Conservation (phyloP, 2,797 vertebrate species). For the Syndactyla subalaris region DNA sequence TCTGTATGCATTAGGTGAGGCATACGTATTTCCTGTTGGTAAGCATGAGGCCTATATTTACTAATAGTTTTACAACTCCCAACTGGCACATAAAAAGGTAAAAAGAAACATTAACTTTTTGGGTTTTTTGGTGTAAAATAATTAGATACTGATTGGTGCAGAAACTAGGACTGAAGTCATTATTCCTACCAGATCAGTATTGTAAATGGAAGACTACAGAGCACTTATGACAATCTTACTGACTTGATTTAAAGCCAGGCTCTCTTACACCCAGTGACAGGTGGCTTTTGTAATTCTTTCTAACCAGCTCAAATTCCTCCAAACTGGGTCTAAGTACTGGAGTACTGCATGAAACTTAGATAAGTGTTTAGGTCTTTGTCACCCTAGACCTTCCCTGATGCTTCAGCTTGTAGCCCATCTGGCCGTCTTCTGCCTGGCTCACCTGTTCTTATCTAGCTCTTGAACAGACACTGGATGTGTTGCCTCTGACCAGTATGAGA, state of each 20-base stretch:
- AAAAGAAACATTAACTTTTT: neutral
- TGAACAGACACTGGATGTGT: accelerated
- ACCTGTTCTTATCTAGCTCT: neutral
- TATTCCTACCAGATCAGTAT: neutral
- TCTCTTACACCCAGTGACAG: neutral
- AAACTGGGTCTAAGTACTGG: no score
- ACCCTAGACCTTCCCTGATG: neutral
- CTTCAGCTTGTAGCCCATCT: neutral
- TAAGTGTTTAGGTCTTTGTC: neutral
- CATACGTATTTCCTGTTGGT: neutral
- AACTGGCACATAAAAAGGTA: neutral
- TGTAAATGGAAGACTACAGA: neutral
- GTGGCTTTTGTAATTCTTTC: neutral
- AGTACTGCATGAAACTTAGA: accelerated
- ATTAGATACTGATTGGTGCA: neutral
- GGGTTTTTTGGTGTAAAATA: neutral
- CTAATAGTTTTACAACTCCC: neutral
- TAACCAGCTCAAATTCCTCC: neutral
- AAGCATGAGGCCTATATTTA: neutral
- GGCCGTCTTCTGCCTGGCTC: no score
- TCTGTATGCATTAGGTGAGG: neutral
- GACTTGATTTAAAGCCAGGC: neutral
- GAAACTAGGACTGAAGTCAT: neutral
- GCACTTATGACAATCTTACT: neutral
- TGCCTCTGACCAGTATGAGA: no score